Percentiles rank a stretch among this genome's conserved stretches.
These are phyloP conservation scores for Oreocharis arfaki DNA, from an alignment of 2,113 vertebrate genomes.

Conservation along the genomic window DNA sequence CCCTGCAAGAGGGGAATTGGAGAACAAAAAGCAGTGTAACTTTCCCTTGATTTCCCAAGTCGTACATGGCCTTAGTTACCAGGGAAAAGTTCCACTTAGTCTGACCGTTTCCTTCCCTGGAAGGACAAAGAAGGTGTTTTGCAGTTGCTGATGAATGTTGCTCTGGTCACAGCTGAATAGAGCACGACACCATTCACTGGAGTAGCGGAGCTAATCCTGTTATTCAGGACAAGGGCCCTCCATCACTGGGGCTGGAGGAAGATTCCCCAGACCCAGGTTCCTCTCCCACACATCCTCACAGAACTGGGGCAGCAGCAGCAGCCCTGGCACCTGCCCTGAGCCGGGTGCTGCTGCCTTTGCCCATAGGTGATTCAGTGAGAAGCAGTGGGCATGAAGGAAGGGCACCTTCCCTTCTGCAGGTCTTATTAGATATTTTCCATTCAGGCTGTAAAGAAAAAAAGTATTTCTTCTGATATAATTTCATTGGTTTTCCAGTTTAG, in stretches of 20 bases:
- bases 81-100: neutral
- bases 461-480: neutral
- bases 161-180: conserved; percentile 11
- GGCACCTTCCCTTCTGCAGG: neutral
- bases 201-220: conserved; percentile 29
- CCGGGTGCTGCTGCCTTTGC: neutral
- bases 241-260: neutral
- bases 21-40: neutral
- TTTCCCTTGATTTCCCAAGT: neutral
- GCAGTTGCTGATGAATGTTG: conserved; percentile 34
- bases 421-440: neutral
- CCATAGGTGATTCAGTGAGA: neutral
- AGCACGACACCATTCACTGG: conserved; percentile 9
- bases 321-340: neutral
- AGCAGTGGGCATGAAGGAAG: neutral
- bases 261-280: neutral
- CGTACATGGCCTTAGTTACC: neutral
- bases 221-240: conserved; percentile 6
- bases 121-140: conserved; percentile 50
- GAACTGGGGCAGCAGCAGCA: neutral
- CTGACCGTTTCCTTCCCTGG: neutral
- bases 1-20: neutral
- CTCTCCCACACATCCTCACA: neutral
- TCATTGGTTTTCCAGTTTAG: neutral
- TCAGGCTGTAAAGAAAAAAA: neutral